Percentiles rank a stretch among this genome's conserved stretches.
Evolutionary conservation across 2,797 vertebrate species (phyloP).

Genomic region (Acanthiza pusilla): DNA sequence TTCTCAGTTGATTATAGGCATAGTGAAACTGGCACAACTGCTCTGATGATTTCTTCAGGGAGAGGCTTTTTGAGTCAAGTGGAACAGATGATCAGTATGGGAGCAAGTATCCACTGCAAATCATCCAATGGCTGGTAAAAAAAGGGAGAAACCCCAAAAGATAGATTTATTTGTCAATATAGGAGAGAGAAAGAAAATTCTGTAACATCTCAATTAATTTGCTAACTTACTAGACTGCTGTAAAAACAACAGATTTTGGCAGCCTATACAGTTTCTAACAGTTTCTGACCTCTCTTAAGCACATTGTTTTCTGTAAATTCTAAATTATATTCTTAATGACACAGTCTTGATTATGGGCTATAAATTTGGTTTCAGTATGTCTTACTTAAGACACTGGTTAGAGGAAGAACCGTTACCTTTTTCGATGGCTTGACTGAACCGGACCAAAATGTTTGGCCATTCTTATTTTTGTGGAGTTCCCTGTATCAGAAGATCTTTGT

Average conservation of each 20-base stretch:
- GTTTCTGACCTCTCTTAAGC: not conserved
- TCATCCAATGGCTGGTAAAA: slow-evolving; percentile 92
- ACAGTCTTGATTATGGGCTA: not conserved
- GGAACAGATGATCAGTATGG: slow-evolving; percentile 89
- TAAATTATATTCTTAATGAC: not conserved
- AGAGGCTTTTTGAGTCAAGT: slow-evolving; percentile 85
- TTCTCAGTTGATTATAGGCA: slow-evolving; percentile 89
- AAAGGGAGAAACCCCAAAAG: not conserved
- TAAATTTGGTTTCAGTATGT: not conserved
- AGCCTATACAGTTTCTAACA: not conserved
- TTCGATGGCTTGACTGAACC: not conserved
- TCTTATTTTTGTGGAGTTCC: not conserved
- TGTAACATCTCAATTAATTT: not conserved
- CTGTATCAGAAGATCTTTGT: not conserved
- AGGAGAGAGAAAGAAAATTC: not conserved
- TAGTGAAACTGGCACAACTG: slow-evolving; percentile 85
- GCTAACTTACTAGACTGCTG: not conserved
- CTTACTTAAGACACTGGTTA: not conserved
- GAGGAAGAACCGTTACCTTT: not conserved
- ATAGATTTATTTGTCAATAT: not conserved
- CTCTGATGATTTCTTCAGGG: slow-evolving; percentile 88
- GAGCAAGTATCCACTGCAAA: slow-evolving; percentile 83
- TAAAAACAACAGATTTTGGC: not conserved
- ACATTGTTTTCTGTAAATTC: not conserved
- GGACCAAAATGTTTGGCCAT: not conserved